Base-by-base conservation (phyloP, 2,797 vertebrate genomes). In the Miichthys miiuy region DNA sequence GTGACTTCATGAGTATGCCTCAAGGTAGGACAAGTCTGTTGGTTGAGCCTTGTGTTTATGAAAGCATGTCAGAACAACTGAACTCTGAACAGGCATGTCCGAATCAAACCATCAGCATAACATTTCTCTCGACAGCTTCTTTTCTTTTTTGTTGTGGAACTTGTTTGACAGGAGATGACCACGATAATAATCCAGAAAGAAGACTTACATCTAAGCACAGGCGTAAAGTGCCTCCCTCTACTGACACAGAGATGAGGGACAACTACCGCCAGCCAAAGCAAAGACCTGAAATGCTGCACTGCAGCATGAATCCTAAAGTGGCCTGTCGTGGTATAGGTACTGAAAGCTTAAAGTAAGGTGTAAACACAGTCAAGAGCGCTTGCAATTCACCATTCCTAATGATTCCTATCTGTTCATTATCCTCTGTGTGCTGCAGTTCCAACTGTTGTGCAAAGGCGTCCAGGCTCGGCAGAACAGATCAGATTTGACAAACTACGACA, bases 1-100 rank as follows among this genome's bases (percentile, higher is more conserved):
- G 85, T 72, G 95, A 96, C 84, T 96, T 95, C 89, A 87, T 94
- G 83, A 91, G 94, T 47, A 68, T 75, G 76, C 84, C 85, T 54
- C 89, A 94, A 94, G 94, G 96, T 96, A 88, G 3, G 60, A 68
- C 56, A 46, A 44, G 56, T 42, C 77, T 42, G 54, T 65, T 62
- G 16, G 17, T 25, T 79, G 8, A 57, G 41, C 67, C 42, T 64
- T 18, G 8, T 25, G 23, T 69, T 18, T 16, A n/a, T 55, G 13
- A 65, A 67, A 72, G 23, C 34, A 58, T 5, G 27, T 62, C 57
- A 56, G 30, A 57, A 61, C 38, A 21, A 42, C 67, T 73, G 25
- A 83, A 67, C 16, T 48, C 38, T 72, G 25, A 55, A 38, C 20
- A 68, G 3, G 2, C 23, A 18, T 61, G 30, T 56, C 18, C 2